Evolutionary conservation across 92 coral and sea anemone genomes (phyloP).

Genomic region (Porites cylindrica): DNA sequence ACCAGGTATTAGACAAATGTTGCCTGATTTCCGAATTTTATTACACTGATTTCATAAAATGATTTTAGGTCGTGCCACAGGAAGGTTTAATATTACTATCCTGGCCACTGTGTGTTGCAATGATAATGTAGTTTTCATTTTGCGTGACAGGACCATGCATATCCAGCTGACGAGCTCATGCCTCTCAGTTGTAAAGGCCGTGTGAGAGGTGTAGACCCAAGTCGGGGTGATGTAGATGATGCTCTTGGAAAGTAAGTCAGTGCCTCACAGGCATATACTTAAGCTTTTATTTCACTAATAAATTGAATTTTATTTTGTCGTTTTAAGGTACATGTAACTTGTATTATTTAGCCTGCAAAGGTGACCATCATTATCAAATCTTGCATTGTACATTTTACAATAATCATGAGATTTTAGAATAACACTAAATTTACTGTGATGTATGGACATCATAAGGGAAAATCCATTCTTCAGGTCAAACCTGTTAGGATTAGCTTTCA

Average conservation of each 20-base stretch:
- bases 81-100: background rate
- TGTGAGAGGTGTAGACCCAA: constrained; percentile 87
- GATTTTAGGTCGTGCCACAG: background rate
- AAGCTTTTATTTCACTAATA: background rate
- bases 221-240: constrained; percentile 99
- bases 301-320: background rate
- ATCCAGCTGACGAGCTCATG: constrained; percentile 99
- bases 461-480: no score
- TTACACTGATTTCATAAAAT: no score
- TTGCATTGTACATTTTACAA: no score
- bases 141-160: constrained; percentile 81
- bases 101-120: background rate
- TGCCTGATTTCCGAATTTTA: no score
- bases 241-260: constrained; percentile 91
- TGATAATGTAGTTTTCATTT: background rate
- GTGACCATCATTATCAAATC: no score
- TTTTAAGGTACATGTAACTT: no score
- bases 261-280: background rate
- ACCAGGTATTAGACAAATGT: no score
- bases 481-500: no score
- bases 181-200: constrained; percentile 99
- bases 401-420: no score
- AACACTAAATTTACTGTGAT: no score
- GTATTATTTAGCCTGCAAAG: no score
- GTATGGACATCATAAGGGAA: no score